These are phyloP conservation scores for Helicoverpa zea DNA, from an alignment of 1,140 invertebrate genomes.

Conservation along the genomic window DNA sequence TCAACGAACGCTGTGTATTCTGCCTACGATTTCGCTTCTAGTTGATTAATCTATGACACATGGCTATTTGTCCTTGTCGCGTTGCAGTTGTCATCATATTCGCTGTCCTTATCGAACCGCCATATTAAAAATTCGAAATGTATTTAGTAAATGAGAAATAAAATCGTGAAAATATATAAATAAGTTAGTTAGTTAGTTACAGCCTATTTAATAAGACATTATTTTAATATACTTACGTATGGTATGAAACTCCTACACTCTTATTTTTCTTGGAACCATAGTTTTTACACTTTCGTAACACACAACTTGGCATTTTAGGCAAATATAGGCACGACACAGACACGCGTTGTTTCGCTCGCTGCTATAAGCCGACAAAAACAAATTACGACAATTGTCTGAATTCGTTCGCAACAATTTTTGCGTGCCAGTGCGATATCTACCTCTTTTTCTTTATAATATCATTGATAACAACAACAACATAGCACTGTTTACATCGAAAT, in stretches of 20 bases:
- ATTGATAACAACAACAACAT: no score
- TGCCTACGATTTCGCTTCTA: background rate
- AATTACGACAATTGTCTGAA: conserved; percentile 2
- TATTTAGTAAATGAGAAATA: background rate
- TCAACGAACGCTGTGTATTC: background rate
- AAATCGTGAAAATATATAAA: background rate
- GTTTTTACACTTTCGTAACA: conserved; percentile 7
- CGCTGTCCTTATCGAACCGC: background rate
- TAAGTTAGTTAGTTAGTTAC: no score
- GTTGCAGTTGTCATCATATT: background rate
- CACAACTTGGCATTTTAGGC: conserved; percentile 9
- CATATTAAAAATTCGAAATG: conserved; percentile 1
- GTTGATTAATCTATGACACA: background rate
- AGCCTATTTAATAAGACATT: no score
- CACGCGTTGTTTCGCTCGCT: background rate
- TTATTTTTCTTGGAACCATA: conserved; percentile 9
- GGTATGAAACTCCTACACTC: conserved; percentile 3
- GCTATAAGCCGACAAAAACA: conserved; percentile 5
- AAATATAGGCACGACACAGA: background rate
- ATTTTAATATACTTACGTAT: conserved; percentile 10
- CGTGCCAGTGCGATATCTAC: conserved; percentile 3
- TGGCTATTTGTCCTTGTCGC: background rate
- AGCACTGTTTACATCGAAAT: no score
- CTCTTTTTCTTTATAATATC: background rate
- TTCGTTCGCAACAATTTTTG: conserved; percentile 4